Evolutionary conservation across 2,797 vertebrate genomes (phyloP).

Genomic region (Sebastes diploproa): DNA sequence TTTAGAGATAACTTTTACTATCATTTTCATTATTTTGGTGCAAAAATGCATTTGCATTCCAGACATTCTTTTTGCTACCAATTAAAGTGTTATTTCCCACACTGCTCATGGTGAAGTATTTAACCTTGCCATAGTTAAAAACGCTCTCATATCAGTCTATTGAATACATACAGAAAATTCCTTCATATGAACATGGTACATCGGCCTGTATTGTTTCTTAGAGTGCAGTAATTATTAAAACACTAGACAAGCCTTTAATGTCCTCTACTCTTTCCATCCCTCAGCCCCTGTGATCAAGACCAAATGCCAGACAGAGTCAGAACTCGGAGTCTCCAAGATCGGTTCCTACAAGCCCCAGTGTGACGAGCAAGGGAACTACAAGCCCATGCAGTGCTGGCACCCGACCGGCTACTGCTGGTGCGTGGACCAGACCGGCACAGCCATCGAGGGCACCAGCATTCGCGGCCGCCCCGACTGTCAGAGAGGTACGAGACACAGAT

Average conservation of each 20-base stretch:
- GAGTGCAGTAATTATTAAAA: not conserved
- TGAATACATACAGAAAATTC: not conserved
- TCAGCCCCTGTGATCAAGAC: conserved; percentile 63
- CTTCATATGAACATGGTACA: no score
- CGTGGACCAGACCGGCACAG: conserved; percentile 84
- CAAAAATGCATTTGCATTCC: not conserved
- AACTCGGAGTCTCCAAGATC: conserved; percentile 14
- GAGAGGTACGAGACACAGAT: conserved; percentile 36
- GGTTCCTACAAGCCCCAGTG: conserved; percentile 86
- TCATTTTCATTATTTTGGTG: not conserved
- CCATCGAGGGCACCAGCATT: conserved; percentile 80
- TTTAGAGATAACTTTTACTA: not conserved
- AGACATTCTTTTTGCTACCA: not conserved
- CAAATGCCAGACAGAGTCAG: conserved; percentile 84
- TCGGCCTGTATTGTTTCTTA: no score
- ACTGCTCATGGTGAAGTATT: not conserved
- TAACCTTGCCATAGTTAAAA: not conserved
- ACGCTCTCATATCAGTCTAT: not conserved
- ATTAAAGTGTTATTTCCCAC: not conserved
- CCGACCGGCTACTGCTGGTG: conserved; percentile 94
- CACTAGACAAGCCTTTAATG: not conserved
- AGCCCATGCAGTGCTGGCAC: conserved; percentile 88
- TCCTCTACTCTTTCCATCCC: not conserved
- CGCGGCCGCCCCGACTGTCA: conserved; percentile 65
- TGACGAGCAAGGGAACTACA: conserved; percentile 87